Percentiles rank a stretch among this genome's conserved stretches.
Conservation (phyloP, 2,113 vertebrate genomes). For the Hemiprocne comata region DNA sequence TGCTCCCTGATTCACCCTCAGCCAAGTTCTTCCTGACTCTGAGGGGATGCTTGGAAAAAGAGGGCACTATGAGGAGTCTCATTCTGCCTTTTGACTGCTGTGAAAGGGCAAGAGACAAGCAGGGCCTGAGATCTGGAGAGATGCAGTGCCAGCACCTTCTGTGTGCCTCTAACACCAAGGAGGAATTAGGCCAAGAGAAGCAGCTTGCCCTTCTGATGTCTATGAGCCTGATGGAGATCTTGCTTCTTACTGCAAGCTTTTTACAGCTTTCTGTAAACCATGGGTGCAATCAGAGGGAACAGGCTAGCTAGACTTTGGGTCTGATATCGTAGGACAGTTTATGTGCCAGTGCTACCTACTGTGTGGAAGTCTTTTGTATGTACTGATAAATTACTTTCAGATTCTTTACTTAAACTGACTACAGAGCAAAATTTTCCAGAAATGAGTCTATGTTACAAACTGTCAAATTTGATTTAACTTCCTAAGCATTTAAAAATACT, state of each 20-base stretch:
- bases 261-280: not conserved
- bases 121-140: not conserved
- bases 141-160: not conserved
- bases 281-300: not conserved
- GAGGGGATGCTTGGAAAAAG: not conserved
- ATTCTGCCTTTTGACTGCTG: rapidly evolving
- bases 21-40: not conserved
- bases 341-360: not conserved
- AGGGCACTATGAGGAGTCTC: not conserved
- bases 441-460: not conserved
- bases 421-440: not conserved
- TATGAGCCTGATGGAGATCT: not conserved
- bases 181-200: not conserved
- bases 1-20: not conserved
- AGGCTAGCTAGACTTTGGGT: not conserved
- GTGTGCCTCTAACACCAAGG: not conserved
- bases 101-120: not conserved
- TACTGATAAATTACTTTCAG: not conserved
- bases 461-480: not conserved
- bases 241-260: not conserved
- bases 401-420: not conserved
- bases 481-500: not conserved
- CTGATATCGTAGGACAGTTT: not conserved
- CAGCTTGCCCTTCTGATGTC: not conserved
- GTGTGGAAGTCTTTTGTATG: not conserved